These are phyloP conservation scores for Epinotia demarniana DNA, from an alignment of 2,888 invertebrate species.

Conservation along the genomic window DNA sequence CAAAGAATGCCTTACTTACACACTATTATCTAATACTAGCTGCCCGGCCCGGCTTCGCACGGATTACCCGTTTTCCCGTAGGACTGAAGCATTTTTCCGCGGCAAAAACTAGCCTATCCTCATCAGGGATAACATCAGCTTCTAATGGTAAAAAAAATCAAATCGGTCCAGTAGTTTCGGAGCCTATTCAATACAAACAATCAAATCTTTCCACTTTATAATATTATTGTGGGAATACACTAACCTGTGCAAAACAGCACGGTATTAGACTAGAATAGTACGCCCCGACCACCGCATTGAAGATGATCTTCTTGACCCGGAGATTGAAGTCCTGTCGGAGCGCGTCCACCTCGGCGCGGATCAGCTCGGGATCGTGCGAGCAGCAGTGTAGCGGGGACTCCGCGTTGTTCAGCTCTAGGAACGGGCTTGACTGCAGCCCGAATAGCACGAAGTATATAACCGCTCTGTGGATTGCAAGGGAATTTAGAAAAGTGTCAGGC, in stretches of 20 bases:
- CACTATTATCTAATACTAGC: background rate
- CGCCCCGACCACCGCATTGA: constrained; percentile 92
- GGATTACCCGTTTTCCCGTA: no score
- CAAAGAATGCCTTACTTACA: background rate
- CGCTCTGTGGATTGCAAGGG: constrained; percentile 84
- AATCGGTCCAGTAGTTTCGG: no score
- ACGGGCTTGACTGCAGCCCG: constrained; percentile 90
- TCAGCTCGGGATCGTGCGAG: constrained; percentile 87
- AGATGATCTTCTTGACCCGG: constrained; percentile 94
- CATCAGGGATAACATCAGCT: no score
- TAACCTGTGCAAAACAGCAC: constrained; percentile 94
- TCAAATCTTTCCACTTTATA: no score
- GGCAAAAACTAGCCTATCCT: no score
- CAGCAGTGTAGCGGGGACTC: constrained; percentile 90
- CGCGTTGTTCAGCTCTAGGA: constrained; percentile 86
- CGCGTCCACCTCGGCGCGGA: constrained; percentile 93
- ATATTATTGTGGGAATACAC: no score
- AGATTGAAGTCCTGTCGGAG: constrained; percentile 95
- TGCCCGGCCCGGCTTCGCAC: no score
- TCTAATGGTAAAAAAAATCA: no score
- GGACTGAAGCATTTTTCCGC: no score
- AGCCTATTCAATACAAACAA: no score
- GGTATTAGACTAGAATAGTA: constrained; percentile 96
- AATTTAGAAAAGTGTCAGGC: background rate
- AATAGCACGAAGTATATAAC: constrained; percentile 92